Evolutionary conservation across 2,797 vertebrate genomes (phyloP), one percentile per base, ranked within the genome.

Genomic region (Myotis myotis): DNA sequence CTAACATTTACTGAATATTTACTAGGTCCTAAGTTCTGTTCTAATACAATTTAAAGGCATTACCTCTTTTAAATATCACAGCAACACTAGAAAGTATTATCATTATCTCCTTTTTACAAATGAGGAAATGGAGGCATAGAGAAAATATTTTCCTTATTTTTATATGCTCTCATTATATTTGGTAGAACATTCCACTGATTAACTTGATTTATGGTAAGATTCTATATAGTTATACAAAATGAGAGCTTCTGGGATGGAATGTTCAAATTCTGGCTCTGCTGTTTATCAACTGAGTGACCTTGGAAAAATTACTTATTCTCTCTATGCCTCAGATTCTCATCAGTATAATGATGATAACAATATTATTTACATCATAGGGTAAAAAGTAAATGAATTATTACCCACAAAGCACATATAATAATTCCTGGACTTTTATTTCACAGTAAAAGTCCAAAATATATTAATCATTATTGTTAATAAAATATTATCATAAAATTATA

Each of bases 401-500:
- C 5, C 8, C 66, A 80, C 38, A 74, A 30, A 64, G 12, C 30
- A 64, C n/a, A 74, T 53, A 53, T 33, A 87, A 53, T 80, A 19
- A 62, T 72, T 33, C 20, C 20, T 44, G 80, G 11, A 28, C 60
- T 62, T 62, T 62, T 13, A 30, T 30, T 22, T 79, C 51, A 41
- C 12, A 86, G 11, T 30, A 70, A 85, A 51, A 78, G 30, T 57
- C 9, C 7, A 80, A 51, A 41, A 62, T 41, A 80, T 49, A 71
- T 53, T 41, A 93, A 53, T 3, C 16, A 72, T 53, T 80, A 87
- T n/a, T 60, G 41, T 64, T 83, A 51, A 22, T 44, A 87, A 66
- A 93, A 72, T 81, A 62, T 20, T 47, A 80, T 20, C 60, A 81
- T 53, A 80, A 75, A 93, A 75, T 44, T 93, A 64, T 66, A 74